Conservation (phyloP, 2,797 vertebrate genomes). For the Danio kyathit region DNA sequence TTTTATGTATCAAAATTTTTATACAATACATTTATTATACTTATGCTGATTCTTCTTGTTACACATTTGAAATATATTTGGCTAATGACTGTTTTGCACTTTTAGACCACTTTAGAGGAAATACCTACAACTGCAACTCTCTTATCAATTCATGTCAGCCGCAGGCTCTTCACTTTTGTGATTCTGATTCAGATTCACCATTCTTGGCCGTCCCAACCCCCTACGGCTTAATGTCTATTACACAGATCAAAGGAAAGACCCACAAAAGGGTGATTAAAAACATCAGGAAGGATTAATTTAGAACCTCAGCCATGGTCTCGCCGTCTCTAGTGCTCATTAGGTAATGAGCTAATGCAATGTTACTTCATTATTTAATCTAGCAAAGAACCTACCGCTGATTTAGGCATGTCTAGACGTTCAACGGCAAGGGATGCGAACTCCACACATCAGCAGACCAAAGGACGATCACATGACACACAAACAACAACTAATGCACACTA, state of each 20-base stretch:
- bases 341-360: slow-evolving; percentile 56
- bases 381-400: slow-evolving; percentile 50
- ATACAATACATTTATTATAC: too few species aligned
- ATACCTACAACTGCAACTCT: too few species aligned
- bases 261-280: slow-evolving; percentile 77
- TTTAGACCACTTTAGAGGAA: too few species aligned
- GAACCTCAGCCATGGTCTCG: slow-evolving; percentile 65
- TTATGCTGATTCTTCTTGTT: too few species aligned
- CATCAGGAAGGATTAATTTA: slow-evolving; percentile 72
- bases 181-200: not conserved
- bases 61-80: too few species aligned
- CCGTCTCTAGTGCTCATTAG: slow-evolving; percentile 51
- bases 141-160: not conserved
- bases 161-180: slow-evolving; percentile 3
- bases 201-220: slow-evolving; percentile 17
- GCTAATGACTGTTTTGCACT: too few species aligned
- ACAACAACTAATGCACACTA: not conserved
- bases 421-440: not conserved
- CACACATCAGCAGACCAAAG: not conserved
- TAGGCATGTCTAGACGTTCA: slow-evolving; percentile 44
- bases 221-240: slow-evolving; percentile 68
- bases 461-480: not conserved
- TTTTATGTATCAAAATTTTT: too few species aligned
- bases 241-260: slow-evolving; percentile 73
- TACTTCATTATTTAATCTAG: slow-evolving; percentile 64